Base-by-base conservation (phyloP, 2,888 invertebrate genomes). In the Amblyjoppa proteus region DNA sequence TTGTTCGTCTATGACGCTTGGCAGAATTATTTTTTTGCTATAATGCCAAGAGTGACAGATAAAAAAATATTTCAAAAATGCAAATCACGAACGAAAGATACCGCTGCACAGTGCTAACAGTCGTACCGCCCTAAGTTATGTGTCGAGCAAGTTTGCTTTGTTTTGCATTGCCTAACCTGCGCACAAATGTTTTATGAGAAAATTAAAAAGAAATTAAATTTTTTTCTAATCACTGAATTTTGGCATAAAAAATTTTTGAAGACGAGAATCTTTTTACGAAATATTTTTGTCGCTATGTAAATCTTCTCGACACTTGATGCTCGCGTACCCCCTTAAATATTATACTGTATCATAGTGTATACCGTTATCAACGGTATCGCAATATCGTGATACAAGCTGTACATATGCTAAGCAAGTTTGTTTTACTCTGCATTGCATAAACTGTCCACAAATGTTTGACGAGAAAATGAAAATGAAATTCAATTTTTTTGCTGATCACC, bases 281-380 rank as follows among this genome's bases (percentile, higher is more conserved):
- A 2, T 13, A 4, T 13, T 13, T 58, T 25, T 45, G 5, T 41
- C 13, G 2, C 28, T 3, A 13, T 70, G 7, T 51, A 31, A 9
- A 5, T 51, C 7, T 51, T 70, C 0, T n/a, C 28, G 20, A 49
- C n/a, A 1, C 3, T 28, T 56, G 13, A 56, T 34, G 20, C 34
- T 53, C 56, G 34, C 34, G 56, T 38, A 56, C 45, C 56, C 58
- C 58, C 25, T 73, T 51, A 56, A 61, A 56, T 45, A 74, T 70
- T 53, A 9, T 71, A 71, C 6, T 71, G 9, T 71, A 64, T 11
- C 45, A 45, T 68, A 68, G 74, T 68, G 31, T 45, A 58, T 20
- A 20, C 20, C 41, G 41, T 68, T 49, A 2, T 9, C 38, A 51
- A 16, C 34, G 64, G 0, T 13, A 45, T 64, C 34, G 28, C 73